Evolutionary conservation across 2,797 vertebrate genomes (phyloP).

Genomic region (Poecilia velifera): DNA sequence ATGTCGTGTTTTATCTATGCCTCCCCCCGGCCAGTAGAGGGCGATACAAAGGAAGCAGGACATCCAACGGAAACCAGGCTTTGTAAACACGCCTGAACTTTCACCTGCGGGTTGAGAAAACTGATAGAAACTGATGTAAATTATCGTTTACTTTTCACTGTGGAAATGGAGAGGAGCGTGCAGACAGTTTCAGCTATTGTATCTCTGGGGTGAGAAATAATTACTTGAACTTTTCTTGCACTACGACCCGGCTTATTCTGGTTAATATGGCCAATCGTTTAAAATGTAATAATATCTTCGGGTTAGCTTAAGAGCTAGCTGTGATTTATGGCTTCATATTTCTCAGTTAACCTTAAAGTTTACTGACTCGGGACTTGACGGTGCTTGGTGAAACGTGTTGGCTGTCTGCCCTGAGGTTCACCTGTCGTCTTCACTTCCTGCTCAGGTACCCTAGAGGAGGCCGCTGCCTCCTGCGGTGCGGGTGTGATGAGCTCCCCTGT

Average conservation of each 20-base stretch:
- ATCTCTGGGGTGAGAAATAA: slow-evolving; percentile 70
- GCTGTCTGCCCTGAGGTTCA: neutral
- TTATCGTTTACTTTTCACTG: accelerated
- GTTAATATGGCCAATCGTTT: neutral
- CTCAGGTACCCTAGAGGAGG: slow-evolving; percentile 67
- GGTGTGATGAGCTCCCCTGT: slow-evolving; percentile 82
- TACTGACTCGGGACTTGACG: neutral
- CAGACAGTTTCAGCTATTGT: slow-evolving; percentile 62
- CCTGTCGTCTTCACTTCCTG: slow-evolving; percentile 15
- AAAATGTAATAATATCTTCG: neutral
- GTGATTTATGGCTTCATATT: neutral
- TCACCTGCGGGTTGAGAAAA: neutral
- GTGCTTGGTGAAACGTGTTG: accelerated
- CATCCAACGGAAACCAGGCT: no score
- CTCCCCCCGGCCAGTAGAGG: slow-evolving; percentile 50
- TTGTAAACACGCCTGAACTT: slow-evolving; percentile 18
- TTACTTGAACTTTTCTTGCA: neutral
- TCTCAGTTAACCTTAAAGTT: neutral
- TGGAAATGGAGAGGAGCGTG: slow-evolving; percentile 68
- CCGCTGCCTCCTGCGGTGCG: slow-evolving; percentile 66
- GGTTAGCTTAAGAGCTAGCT: neutral
- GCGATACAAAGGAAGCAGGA: slow-evolving; percentile 27
- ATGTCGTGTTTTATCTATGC: neutral
- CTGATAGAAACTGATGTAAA: no score
- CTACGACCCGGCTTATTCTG: neutral